Evolutionary conservation across 2,797 vertebrate species (phyloP).

Genomic region (Ctenochaetus hawaiiensis): DNA sequence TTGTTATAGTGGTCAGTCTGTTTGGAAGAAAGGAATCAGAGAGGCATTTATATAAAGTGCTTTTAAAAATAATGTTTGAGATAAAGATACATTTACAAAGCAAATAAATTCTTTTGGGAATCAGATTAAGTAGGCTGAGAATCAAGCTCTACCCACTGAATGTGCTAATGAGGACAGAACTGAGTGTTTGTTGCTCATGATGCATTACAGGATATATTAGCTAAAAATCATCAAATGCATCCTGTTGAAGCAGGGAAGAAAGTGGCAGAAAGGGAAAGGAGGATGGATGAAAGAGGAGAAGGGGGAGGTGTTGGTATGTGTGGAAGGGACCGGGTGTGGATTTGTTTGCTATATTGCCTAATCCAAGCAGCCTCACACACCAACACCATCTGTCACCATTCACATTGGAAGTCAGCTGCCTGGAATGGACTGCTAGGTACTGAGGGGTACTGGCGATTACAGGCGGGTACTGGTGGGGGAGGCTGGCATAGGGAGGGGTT

Average conservation of each 20-base stretch:
- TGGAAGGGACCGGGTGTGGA: background rate
- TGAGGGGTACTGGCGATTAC: background rate
- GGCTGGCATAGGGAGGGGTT: background rate
- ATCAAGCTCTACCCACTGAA: too few species aligned
- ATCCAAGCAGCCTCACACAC: conserved; percentile 63
- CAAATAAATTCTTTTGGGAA: background rate
- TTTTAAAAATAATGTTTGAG: background rate
- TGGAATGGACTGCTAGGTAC: conserved; percentile 11
- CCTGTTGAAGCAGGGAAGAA: background rate
- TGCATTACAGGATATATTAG: background rate
- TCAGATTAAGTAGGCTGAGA: too few species aligned
- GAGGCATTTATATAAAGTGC: conserved; percentile 3
- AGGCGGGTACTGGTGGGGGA: background rate
- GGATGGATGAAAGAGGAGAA: background rate
- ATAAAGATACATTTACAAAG: background rate
- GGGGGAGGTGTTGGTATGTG: background rate
- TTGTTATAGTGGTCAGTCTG: background rate
- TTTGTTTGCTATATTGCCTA: conserved; percentile 51
- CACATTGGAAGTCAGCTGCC: conserved; percentile 48
- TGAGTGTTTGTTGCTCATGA: background rate
- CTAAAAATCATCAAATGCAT: background rate
- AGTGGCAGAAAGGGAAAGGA: conserved; percentile 9
- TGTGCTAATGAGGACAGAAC: background rate
- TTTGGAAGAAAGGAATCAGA: background rate
- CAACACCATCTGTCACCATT: conserved; percentile 78